Conservation (phyloP, 2,888 invertebrate genomes). For the Tridacna gigas region DNA sequence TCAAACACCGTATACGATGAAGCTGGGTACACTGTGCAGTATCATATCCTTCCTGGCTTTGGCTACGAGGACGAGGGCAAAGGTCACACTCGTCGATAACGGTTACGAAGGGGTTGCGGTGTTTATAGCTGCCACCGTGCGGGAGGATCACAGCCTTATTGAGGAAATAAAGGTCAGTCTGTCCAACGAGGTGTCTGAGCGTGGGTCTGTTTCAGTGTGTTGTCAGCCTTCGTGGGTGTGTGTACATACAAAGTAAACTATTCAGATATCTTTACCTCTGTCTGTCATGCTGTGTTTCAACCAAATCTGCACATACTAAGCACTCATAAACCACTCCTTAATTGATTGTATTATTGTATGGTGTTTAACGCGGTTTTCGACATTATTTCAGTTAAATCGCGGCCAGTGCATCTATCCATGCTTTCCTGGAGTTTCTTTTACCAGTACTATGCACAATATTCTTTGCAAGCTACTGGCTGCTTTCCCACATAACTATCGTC, state of each 20-base stretch:
- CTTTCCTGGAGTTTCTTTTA: neutral
- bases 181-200: no score
- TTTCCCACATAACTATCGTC: neutral
- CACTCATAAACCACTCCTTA: no score
- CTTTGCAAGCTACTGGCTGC: neutral
- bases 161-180: neutral
- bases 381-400: neutral
- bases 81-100: conserved; percentile 1
- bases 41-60: no score
- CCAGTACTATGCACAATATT: neutral
- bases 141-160: neutral
- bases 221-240: no score
- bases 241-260: no score
- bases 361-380: neutral
- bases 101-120: conserved; percentile 9
- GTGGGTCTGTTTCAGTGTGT: no score
- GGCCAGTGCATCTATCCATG: neutral
- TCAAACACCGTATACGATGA: neutral
- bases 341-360: no score
- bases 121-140: neutral
- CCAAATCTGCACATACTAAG: no score
- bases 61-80: no score
- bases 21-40: neutral
- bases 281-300: no score
- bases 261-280: no score